These are phyloP conservation scores for Lepidocolaptes lacrymiger DNA, from an alignment of 2,797 vertebrate genomes.

Conservation along the genomic window DNA sequence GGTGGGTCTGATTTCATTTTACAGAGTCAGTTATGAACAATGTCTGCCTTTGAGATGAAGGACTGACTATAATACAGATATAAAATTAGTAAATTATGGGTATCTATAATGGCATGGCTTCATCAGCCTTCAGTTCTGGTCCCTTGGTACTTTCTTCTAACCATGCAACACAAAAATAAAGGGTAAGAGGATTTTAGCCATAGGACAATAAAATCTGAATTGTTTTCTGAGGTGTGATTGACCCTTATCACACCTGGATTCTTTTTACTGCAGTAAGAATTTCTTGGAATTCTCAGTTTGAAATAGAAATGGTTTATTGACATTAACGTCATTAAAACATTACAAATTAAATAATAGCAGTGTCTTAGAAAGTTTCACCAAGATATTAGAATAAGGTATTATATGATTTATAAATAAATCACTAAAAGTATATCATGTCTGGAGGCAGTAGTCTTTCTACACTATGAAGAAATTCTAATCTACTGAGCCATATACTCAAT, in stretches of 20 bases:
- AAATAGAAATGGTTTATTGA: neutral
- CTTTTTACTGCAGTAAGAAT: neutral
- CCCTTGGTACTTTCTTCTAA: neutral
- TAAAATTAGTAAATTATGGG: neutral
- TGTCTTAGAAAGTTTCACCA: neutral
- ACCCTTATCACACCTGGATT: neutral
- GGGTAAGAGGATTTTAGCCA: neutral
- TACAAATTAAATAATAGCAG: neutral
- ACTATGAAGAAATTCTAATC: neutral
- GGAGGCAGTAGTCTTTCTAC: neutral
- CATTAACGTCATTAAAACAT: neutral
- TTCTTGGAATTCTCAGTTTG: neutral
- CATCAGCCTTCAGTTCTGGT: neutral
- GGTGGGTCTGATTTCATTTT: neutral
- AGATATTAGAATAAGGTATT: neutral
- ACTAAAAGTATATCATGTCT: neutral
- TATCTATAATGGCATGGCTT: neutral
- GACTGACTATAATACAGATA: neutral
- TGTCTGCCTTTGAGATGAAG: neutral
- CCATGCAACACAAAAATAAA: neutral
- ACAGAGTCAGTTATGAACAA: neutral
- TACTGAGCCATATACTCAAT: neutral
- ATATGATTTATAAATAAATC: conserved; percentile 14
- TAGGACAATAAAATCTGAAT: neutral
- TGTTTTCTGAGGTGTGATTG: neutral